These are phyloP conservation scores for Ypsolopha scabrella DNA, from an alignment of 2,888 invertebrate genomes.

Conservation along the genomic window DNA sequence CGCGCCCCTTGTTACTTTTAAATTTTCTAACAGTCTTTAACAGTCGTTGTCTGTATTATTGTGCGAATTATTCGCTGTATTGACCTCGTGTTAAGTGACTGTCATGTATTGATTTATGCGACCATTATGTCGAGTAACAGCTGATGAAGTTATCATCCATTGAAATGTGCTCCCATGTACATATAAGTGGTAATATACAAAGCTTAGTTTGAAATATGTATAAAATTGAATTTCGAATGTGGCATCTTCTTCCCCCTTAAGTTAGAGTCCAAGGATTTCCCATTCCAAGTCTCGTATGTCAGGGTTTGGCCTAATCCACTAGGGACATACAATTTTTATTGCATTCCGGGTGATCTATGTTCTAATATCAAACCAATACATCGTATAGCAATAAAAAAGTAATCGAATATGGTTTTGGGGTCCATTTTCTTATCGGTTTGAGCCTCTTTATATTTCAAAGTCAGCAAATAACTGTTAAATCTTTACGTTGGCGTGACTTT, in stretches of 20 bases:
- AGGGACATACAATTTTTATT: slow-evolving; percentile 63
- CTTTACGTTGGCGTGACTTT: too few species aligned
- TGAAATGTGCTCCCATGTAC: not conserved
- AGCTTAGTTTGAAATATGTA: slow-evolving; percentile 13
- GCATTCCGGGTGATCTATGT: slow-evolving; percentile 56
- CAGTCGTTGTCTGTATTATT: slow-evolving; percentile 38
- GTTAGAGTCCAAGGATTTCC: slow-evolving; percentile 51
- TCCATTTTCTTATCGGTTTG: slow-evolving; percentile 8
- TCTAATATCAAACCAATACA: slow-evolving; percentile 53
- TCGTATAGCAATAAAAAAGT: slow-evolving; percentile 37
- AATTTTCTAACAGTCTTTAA: slow-evolving; percentile 29
- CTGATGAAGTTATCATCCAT: slow-evolving; percentile 37
- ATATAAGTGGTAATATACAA: not conserved
- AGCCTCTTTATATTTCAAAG: too few species aligned
- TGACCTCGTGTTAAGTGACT: slow-evolving; percentile 41
- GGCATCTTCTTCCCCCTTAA: slow-evolving; percentile 33
- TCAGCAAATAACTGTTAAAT: too few species aligned
- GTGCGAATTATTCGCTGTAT: slow-evolving; percentile 48
- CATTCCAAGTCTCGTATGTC: slow-evolving; percentile 52
- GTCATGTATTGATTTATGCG: slow-evolving; percentile 48
- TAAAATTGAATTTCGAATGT: slow-evolving; percentile 60
- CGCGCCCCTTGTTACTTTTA: slow-evolving; percentile 21
- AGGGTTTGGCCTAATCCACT: slow-evolving; percentile 62
- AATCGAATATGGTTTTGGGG: slow-evolving; percentile 32
- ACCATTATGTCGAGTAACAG: slow-evolving; percentile 38